Percentiles rank a stretch among this genome's conserved stretches.
These are phyloP conservation scores for Hippolais icterina DNA, from an alignment of 2,113 vertebrate genomes.

Conservation along the genomic window DNA sequence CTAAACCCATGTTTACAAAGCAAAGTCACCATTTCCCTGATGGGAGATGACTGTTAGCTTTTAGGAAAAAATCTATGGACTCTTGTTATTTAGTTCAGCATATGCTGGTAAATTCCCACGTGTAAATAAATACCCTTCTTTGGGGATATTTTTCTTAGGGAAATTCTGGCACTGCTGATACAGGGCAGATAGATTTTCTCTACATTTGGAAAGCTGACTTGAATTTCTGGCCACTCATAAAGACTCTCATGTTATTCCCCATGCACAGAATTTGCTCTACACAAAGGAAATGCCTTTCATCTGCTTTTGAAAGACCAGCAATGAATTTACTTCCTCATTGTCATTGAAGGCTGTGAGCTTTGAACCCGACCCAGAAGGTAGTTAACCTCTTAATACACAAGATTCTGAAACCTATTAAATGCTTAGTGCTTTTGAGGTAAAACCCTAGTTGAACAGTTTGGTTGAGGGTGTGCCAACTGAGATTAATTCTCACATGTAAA, in stretches of 20 bases:
- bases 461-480: neutral
- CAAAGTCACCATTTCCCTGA: neutral
- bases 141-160: conserved; percentile 1
- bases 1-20: neutral
- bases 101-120: neutral
- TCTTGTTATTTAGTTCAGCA: neutral
- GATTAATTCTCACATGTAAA: neutral
- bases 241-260: neutral
- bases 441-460: neutral
- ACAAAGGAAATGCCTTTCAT: neutral
- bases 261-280: neutral
- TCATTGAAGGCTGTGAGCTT: neutral
- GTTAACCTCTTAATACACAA: neutral
- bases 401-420: neutral
- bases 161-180: neutral
- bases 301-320: conserved; percentile 3
- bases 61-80: neutral
- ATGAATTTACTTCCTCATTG: conserved; percentile 1
- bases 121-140: neutral
- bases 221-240: conserved; percentile 25
- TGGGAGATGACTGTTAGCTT: neutral
- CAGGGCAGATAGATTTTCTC: neutral
- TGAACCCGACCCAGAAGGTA: neutral
- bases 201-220: neutral
- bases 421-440: neutral